phyloP scores from a whole-genome alignment of 2,888 invertebrate species.

The Antheraea yamamai region DNA sequence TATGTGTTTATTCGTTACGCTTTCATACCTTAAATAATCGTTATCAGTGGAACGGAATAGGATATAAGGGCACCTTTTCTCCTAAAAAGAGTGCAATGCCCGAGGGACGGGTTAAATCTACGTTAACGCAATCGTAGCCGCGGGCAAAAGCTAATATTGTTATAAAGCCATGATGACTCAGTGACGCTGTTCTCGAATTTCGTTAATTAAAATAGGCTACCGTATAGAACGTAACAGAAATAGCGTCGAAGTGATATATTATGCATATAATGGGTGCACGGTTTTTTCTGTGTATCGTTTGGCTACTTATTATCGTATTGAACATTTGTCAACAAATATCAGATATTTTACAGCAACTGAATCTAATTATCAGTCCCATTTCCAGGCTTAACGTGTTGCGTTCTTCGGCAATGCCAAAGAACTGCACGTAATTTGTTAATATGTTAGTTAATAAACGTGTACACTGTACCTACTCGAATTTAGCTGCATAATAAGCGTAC shows the following conservation, averaged over 20 bases:
- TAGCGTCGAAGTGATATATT: not conserved
- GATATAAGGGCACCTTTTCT: too few species aligned
- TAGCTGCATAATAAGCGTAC: not conserved
- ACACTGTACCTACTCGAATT: too few species aligned
- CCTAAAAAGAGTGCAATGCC: too few species aligned
- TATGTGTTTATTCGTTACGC: too few species aligned
- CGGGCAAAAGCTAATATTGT: not conserved
- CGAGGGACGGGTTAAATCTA: too few species aligned
- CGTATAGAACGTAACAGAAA: not conserved
- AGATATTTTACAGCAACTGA: not conserved
- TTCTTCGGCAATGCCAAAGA: not conserved
- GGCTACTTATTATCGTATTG: not conserved
- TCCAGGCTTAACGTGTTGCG: not conserved
- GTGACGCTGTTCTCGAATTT: not conserved
- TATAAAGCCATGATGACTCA: not conserved
- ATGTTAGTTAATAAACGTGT: too few species aligned
- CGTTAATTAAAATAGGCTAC: not conserved
- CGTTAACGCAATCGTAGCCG: too few species aligned
- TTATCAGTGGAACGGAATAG: too few species aligned
- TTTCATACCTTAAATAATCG: too few species aligned
- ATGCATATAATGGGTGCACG: not conserved
- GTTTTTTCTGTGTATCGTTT: not conserved
- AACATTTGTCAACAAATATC: not conserved
- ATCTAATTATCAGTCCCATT: not conserved
- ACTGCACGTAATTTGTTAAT: not conserved